phyloP scores from a whole-genome alignment of 2,888 invertebrate species.

The Perizoma affinitatum region DNA sequence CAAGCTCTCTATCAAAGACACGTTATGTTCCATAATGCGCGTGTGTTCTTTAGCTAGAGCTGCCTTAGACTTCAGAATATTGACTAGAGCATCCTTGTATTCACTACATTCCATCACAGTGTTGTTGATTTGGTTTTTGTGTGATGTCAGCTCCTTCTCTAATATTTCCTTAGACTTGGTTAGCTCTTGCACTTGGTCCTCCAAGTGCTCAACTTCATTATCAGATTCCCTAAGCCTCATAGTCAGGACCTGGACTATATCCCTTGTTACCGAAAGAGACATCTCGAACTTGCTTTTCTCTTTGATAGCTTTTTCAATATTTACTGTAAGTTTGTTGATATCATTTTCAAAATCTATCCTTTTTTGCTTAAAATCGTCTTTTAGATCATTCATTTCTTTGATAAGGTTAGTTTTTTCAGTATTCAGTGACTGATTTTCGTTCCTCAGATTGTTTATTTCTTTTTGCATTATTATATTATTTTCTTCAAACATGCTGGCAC shows the following conservation, averaged over 20 bases:
- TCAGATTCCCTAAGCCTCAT: constrained; percentile 84
- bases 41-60: constrained; percentile 75
- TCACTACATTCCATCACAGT: constrained; percentile 73
- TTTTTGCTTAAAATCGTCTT: constrained; percentile 67
- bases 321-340: constrained; percentile 69
- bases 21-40: constrained; percentile 79
- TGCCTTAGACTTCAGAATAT: constrained; percentile 76
- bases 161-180: constrained; percentile 63
- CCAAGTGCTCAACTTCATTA: constrained; percentile 83
- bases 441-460: constrained; percentile 60
- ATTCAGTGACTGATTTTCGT: constrained; percentile 57
- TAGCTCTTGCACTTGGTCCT: constrained; percentile 65
- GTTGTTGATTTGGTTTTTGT: constrained; percentile 66
- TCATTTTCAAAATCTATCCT: constrained; percentile 72
- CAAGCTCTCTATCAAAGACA: constrained; percentile 73
- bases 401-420: constrained; percentile 55
- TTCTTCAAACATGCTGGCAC: constrained; percentile 59
- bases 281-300: constrained; percentile 84
- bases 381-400: constrained; percentile 61
- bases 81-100: constrained; percentile 76
- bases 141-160: constrained; percentile 64
- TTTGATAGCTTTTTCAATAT: constrained; percentile 70
- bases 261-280: constrained; percentile 83
- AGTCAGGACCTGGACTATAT: constrained; percentile 84
- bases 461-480: constrained; percentile 57